Percentiles rank a stretch among this genome's conserved stretches.
Evolutionary conservation across 2,888 invertebrate genomes (phyloP).

Genomic region (Lamproptera curius): DNA sequence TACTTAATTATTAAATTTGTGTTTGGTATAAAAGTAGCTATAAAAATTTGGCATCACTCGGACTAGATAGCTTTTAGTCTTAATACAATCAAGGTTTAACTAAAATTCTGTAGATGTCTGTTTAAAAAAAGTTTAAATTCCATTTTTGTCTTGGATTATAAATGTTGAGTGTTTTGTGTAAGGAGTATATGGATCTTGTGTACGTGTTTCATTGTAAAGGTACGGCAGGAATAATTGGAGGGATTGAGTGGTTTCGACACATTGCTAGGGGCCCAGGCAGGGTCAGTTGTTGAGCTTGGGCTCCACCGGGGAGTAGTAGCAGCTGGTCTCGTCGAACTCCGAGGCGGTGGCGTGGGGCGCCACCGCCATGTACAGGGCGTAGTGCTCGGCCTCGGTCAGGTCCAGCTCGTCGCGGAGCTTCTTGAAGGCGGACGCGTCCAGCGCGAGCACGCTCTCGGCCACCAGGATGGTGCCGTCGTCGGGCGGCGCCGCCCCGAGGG

Average conservation of each 20-base stretch:
- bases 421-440: slow-evolving; percentile 60
- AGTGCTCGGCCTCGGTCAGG: slow-evolving; percentile 92
- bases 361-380: slow-evolving; percentile 90
- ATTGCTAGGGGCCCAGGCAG: too few species aligned
- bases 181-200: too few species aligned
- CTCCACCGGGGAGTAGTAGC: slow-evolving; percentile 91
- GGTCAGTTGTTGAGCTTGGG: slow-evolving; percentile 79
- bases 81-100: too few species aligned
- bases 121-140: too few species aligned
- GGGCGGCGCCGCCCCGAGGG: slow-evolving; percentile 51
- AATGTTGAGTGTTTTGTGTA: too few species aligned
- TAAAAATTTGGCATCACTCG: slow-evolving; percentile 33
- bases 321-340: slow-evolving; percentile 92
- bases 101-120: too few species aligned
- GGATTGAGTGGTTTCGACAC: background rate
- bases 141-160: too few species aligned
- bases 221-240: background rate
- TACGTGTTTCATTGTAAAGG: too few species aligned
- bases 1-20: background rate
- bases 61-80: too few species aligned
- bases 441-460: slow-evolving; percentile 71
- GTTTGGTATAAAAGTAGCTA: slow-evolving; percentile 2
- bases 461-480: slow-evolving; percentile 79
- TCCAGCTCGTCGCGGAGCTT: slow-evolving; percentile 79
- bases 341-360: slow-evolving; percentile 92